These are phyloP conservation scores for Spodoptera littoralis DNA, from an alignment of 2,888 invertebrate species.

Conservation along the genomic window DNA sequence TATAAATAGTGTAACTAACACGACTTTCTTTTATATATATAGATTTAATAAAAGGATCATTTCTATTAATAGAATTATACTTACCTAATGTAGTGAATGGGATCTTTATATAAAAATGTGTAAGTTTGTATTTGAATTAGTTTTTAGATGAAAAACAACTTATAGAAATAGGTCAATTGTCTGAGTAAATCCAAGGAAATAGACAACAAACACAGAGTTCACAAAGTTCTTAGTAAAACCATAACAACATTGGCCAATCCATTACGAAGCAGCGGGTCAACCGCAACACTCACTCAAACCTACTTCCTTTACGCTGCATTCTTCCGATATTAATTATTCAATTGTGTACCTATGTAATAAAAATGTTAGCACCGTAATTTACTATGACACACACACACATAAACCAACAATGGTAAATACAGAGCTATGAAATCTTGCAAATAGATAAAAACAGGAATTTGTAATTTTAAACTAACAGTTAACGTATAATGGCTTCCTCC, in stretches of 20 bases:
- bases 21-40: too few species aligned
- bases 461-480: slow-evolving; percentile 9
- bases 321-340: slow-evolving; percentile 14
- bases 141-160: too few species aligned
- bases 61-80: neutral
- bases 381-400: neutral
- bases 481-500: slow-evolving; percentile 1
- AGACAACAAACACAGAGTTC: neutral
- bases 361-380: slow-evolving; percentile 3
- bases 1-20: too few species aligned
- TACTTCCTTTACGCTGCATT: slow-evolving; percentile 41
- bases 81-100: too few species aligned
- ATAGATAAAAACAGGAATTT: slow-evolving; percentile 10
- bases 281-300: slow-evolving; percentile 35
- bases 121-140: too few species aligned
- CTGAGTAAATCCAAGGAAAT: neutral
- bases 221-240: slow-evolving; percentile 23
- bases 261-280: slow-evolving; percentile 22
- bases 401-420: slow-evolving; percentile 21
- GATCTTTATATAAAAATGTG: too few species aligned
- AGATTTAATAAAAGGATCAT: neutral
- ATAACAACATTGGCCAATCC: slow-evolving; percentile 25
- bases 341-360: slow-evolving; percentile 8
- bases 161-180: neutral
- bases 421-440: slow-evolving; percentile 1